Evolutionary conservation across 1,140 invertebrate species (phyloP), one percentile per base, ranked within the genome.

Genomic region (Matsumurasca onukii): DNA sequence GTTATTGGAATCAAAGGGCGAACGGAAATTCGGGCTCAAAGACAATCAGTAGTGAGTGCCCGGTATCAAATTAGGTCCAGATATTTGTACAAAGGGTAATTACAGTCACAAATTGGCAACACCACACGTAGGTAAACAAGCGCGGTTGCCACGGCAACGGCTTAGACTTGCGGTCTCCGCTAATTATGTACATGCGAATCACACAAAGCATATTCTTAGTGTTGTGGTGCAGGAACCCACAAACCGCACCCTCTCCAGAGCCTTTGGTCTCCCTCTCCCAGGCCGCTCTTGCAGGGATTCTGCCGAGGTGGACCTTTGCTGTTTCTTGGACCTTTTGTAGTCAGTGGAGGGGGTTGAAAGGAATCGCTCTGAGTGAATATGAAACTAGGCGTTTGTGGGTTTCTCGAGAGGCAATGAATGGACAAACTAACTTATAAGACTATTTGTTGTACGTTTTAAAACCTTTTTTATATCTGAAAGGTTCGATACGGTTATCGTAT

Each of bases 151-250:
- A 45, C 17, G 31, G 34, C n/a, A n/a, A 48, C 31, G 31, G 62
- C 34, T 59, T 59, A 59, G 20, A 3, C 20, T 1, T 45, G 31
- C 31, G 62, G 31, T 48, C 24, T 3, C 5, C 15, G 31, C 2
- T 65, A 45, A 27, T 65, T 45, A 45, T 65, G 31, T 39, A 24
- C 34, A 45, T 45, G 62, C 39, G 48, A 65, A 65, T 65, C 62
- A 65, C 62, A 65, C 62, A 65, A 65, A 65, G 62, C 62, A 12
- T 45, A 45, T 45, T 65, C 62, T 65, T 65, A 65, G 62, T 45
- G 24, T n/a, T n/a, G n/a, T n/a, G n/a, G n/a, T 17, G 29, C 55
- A 5, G 34, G 5, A 39, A 27, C 24, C 55, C 55, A n/a, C 55
- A 59, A 59, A 59, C 25, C 25, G 5, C 55, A 27, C 34, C 34